Base-by-base conservation (phyloP, 2,113 vertebrate genomes). In the Anarrhichthys ocellatus region DNA sequence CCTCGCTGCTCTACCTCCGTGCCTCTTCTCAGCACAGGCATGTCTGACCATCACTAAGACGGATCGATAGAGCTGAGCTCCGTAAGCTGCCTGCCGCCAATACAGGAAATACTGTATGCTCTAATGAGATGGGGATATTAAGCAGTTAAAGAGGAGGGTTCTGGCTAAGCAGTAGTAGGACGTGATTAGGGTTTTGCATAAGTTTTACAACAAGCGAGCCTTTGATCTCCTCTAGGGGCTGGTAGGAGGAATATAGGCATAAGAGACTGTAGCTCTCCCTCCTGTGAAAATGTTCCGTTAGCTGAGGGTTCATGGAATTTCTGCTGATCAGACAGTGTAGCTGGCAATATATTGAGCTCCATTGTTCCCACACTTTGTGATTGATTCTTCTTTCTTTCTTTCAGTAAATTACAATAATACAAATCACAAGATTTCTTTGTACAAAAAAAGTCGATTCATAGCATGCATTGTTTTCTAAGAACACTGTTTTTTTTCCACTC, bases 11-110 rank as follows among this genome's bases (percentile, higher is more conserved):
- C 80, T 83, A 77, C 69, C 73, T 34, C 73, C 40, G 67, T 67
- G 81, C 80, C 58, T 80, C 73, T 73, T 50, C 73, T 76, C 78
- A 62, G 89, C 82, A 52, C 87, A 70, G 85, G 56, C 85, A 78
- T 85, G 88, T 92, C 92, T 86, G 85, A 90, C 86, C 88, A 81
- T 93, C 88, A 82, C 92, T 82, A 80, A 82, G 90, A 87, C 56
- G 54, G 91, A 93, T 95, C 91, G 87, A 94, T 95, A 73, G 82
- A 62, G 84, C 84, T 86, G 88, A 94, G 90, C 91, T 79, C 83
- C n/a, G 83, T 92, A 91, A 92, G 88, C 86, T 78, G 81, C 84
- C 73, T 70, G 66, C 70, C 32, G 81, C 89, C 85, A 50, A 90
- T 90, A 87, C 75, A 87, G 94, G 88, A 90, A 91, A 85, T 87